Base-by-base conservation (phyloP, 2,113 vertebrate genomes). In the Corythornis madagascariensis region DNA sequence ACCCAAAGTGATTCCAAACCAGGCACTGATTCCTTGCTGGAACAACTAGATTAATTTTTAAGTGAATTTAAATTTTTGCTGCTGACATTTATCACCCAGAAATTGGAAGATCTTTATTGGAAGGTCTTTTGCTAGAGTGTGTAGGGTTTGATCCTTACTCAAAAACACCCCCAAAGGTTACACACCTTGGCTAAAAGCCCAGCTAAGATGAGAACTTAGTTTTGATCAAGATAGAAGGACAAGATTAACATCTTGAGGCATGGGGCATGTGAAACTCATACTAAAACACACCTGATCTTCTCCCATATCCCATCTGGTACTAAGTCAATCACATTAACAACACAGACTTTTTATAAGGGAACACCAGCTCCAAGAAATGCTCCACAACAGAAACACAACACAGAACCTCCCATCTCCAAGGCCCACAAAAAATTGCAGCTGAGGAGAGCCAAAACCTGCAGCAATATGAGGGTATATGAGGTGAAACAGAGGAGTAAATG, bases 221-320 rank as follows among this genome's bases (percentile, higher is more conserved):
- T 90, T 80, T 57, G 22, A 42, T 42, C 76, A 50, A 92, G 69
- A 25, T 12, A 50, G 8, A 11, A 80, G 40, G 14, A 42, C 9
- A 48, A 69, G 8, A 6, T 71, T 53, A 75, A 75, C 25, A 75
- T 40, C 25, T 43, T 45, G 20, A 72, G 18, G 12, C 40, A 35
- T 11, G 7, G 10, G 16, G 4, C 0, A 0, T 38, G 9, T 17
- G 42, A 56, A 56, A 5, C 38, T 91, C 4, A 0, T 60, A 21
- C 10, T 38, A 47, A 69, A 79, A 71, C 10, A 17, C 3, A 1
- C 6, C 10, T 15, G 14, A 8, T 48, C 18, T 26, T 72, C 69
- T 66, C 24, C 24, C 0, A 0, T 20, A 61, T 79, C 67, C 88
- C 64, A 40, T 29, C 13, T 60, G 17, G 17, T 67, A 17, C 70